phyloP scores from a whole-genome alignment of 2,797 vertebrate species.

The Sarcophilus harrisii region DNA sequence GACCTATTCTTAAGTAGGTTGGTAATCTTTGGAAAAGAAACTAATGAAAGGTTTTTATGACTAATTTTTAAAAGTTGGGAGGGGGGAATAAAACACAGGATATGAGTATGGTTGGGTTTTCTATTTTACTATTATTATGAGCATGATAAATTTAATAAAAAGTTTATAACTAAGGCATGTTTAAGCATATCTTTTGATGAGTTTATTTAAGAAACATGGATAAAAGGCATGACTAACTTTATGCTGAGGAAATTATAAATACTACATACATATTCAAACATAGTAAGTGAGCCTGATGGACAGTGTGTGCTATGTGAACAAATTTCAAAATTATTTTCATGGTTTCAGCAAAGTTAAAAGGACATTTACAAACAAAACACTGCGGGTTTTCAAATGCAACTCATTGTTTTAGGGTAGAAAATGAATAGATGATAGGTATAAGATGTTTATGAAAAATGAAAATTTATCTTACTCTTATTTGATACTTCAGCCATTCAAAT shows the following conservation, averaged over 20 bases:
- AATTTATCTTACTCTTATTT: not conserved
- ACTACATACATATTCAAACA: conserved; percentile 1
- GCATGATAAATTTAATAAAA: not conserved
- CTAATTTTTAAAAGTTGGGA: not conserved
- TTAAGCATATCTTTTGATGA: not conserved
- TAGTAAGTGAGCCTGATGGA: not conserved
- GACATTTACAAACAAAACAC: not conserved
- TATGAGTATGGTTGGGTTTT: not conserved
- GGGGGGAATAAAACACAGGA: not conserved
- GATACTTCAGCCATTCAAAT: not conserved
- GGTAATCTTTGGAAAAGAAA: not conserved
- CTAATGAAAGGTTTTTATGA: not conserved
- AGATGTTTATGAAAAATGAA: not conserved
- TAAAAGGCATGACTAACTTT: not conserved
- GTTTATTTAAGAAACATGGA: not conserved
- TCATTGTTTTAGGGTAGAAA: not conserved
- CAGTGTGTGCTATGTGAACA: not conserved
- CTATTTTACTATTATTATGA: not conserved
- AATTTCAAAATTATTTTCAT: not conserved
- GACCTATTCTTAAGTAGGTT: not conserved
- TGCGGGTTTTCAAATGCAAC: not conserved
- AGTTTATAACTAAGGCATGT: not conserved
- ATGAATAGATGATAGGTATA: not conserved
- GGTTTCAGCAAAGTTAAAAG: not conserved
- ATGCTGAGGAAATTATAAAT: not conserved